Base-by-base conservation (phyloP, 2,888 invertebrate species). In the Tenthredo scrophulariae region DNA sequence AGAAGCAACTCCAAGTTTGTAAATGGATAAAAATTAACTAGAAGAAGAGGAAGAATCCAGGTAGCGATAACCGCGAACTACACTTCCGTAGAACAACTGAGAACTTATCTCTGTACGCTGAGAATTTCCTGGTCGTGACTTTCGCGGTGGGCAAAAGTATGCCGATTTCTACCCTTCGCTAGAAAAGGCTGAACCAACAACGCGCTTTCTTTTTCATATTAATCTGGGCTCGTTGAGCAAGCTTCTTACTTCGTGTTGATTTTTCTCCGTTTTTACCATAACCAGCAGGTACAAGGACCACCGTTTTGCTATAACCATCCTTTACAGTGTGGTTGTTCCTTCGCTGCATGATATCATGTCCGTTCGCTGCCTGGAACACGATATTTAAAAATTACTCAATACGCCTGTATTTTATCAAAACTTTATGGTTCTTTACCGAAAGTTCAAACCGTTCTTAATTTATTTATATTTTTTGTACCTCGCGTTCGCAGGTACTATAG, bases 161-260 rank as follows among this genome's bases (percentile, higher is more conserved):
- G 70, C n/a, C n/a, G 70, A 83, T 62, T 84, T 74, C 33, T 72
- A 85, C 67, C 58, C 74, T 15, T 84, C 85, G 85, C 85, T 84
- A 75, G 72, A 43, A 29, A 37, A 40, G 29, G 13, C 46, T 58
- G n/a, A 29, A 26, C 84, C 67, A 84, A 84, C 85, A 84, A 74
- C 85, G 65, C 84, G 85, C 62, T 84, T 87, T 87, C 87, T 87
- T 87, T 85, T 85, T 87, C 87, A 86, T 86, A 87, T 88, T 87
- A 88, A 88, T 88, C 86, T 87, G 84, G 84, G 74, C 85, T 85
- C 82, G 85, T 85, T 85, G 84, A 84, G 62, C 85, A 58, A 82
- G 87, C 86, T 88, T 88, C 88, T 86, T 86, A 86, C 86, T 84
- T 88, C 85, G 85, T 85, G 86, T 85, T 86, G 84, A 86, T 87